A percentile compares a stretch with the other conserved stretches of the same genome.
Evolutionary conservation across 2,113 vertebrate species (phyloP).

Genomic region (Eublepharis macularius): DNA sequence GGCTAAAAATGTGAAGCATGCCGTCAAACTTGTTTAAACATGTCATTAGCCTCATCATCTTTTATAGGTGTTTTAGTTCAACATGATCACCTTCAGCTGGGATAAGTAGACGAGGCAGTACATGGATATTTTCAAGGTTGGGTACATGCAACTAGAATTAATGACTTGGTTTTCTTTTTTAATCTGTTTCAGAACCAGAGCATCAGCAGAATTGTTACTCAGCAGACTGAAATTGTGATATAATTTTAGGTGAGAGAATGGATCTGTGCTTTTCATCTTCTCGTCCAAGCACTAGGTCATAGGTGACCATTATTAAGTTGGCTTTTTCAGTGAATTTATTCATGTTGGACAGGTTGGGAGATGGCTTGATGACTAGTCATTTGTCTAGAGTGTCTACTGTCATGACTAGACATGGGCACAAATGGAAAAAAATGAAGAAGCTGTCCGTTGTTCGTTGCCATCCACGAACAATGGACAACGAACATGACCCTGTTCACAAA

Average conservation of each 20-base stretch:
- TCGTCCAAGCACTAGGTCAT: neutral
- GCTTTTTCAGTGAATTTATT: neutral
- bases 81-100: neutral
- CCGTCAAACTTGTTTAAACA: conserved; percentile 20
- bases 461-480: too few species aligned
- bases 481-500: too few species aligned
- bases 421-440: too few species aligned
- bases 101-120: neutral
- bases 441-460: too few species aligned
- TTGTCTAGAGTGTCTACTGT: neutral
- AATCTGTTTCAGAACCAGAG: neutral
- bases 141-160: neutral
- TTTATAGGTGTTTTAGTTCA: neutral
- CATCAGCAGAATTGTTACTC: neutral
- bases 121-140: neutral
- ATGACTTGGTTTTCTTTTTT: neutral
- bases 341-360: neutral
- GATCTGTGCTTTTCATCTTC: neutral
- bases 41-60: neutral
- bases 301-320: neutral
- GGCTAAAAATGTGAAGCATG: neutral
- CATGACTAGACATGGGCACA: too few species aligned
- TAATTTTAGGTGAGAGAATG: neutral
- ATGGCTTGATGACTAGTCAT: neutral
- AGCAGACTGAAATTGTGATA: neutral